phyloP scores from a whole-genome alignment of 1,140 invertebrate species.

The Pseudobourletiella spinata region DNA sequence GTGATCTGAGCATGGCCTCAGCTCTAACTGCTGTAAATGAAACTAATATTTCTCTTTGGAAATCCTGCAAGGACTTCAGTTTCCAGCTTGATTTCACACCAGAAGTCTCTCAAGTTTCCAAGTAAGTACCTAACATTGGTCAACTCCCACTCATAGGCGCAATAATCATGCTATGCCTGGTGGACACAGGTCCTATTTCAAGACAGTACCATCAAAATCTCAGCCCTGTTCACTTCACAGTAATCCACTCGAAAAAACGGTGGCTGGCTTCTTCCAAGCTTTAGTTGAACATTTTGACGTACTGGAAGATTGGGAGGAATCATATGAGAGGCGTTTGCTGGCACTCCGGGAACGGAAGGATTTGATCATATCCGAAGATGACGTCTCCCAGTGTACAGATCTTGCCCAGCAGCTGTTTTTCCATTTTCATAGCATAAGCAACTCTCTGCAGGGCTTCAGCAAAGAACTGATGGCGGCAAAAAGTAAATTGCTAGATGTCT shows the following conservation, averaged over 20 bases:
- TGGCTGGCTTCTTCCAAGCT: background rate
- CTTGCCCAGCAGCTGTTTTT: background rate
- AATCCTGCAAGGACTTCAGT: background rate
- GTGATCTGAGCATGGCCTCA: background rate
- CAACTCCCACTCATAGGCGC: too few relatives aligned
- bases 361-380: background rate
- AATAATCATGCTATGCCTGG: too few relatives aligned
- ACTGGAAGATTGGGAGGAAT: slow-evolving; percentile 2
- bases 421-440: background rate
- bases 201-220: too few relatives aligned
- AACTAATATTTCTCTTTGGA: background rate
- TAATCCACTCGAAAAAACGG: too few relatives aligned
- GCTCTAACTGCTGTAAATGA: background rate
- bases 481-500: background rate
- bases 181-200: too few relatives aligned
- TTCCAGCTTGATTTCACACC: slow-evolving; percentile 1
- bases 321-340: background rate
- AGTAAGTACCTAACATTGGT: too few relatives aligned
- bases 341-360: background rate
- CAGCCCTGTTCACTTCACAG: too few relatives aligned
- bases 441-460: background rate
- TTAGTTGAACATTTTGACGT: background rate
- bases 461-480: background rate
- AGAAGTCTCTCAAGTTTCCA: too few relatives aligned
- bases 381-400: background rate